Percentiles rank a stretch among this genome's conserved stretches.
These are phyloP conservation scores for Anseranas semipalmata DNA, from an alignment of 2,113 vertebrate genomes.

Conservation along the genomic window DNA sequence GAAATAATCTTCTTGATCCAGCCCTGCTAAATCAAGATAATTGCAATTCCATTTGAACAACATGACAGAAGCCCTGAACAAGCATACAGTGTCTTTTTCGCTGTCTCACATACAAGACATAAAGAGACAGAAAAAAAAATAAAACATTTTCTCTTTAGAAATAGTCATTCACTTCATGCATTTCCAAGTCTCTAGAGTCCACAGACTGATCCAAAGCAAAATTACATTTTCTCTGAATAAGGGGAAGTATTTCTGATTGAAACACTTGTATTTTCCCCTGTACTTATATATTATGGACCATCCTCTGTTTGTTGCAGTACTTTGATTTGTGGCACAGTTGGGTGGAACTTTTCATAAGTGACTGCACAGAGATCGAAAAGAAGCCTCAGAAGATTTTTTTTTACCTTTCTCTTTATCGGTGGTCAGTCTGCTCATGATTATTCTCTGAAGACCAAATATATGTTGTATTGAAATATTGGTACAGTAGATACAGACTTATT, in stretches of 20 bases:
- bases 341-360: not conserved
- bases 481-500: not conserved
- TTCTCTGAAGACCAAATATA: not conserved
- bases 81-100: not conserved
- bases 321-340: not conserved
- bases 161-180: not conserved
- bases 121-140: not conserved
- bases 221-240: not conserved
- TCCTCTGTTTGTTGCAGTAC: not conserved
- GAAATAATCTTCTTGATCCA: not conserved
- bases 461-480: not conserved
- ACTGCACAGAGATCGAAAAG: not conserved
- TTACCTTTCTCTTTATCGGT: not conserved
- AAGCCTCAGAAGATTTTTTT: not conserved
- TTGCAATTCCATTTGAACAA: not conserved
- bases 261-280: not conserved
- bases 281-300: not conserved
- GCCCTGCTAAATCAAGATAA: not conserved
- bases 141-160: not conserved
- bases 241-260: not conserved
- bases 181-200: not conserved
- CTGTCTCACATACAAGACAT: not conserved
- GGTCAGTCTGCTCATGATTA: not conserved
- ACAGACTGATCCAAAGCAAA: not conserved
- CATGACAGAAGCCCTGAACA: not conserved